A percentile compares a stretch with the other conserved stretches of the same genome.
These are phyloP conservation scores for Scaptomyza caliginosa DNA, from an alignment of 2,888 invertebrate species.

Conservation along the genomic window DNA sequence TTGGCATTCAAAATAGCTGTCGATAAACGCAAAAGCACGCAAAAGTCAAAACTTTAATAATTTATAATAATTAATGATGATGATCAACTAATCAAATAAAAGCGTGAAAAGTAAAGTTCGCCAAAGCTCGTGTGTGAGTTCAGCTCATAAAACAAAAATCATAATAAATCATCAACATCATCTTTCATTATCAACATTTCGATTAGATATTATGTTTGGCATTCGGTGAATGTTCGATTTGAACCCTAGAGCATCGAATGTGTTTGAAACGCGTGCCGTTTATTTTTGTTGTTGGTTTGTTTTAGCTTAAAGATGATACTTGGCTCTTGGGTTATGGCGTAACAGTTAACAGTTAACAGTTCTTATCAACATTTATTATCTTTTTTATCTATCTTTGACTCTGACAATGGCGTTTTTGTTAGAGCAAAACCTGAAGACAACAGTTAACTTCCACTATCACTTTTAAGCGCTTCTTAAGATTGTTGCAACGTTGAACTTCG, in stretches of 20 bases:
- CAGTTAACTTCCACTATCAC: background rate
- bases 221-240: slow-evolving; percentile 27
- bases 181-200: background rate
- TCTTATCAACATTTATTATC: background rate
- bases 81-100: slow-evolving; percentile 74
- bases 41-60: slow-evolving; percentile 48
- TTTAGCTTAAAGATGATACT: too few species aligned
- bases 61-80: slow-evolving; percentile 76
- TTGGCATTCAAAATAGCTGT: slow-evolving; percentile 43
- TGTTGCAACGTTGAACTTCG: slow-evolving; percentile 46
- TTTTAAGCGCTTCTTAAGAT: background rate
- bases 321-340: too few species aligned
- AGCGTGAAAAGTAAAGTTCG: slow-evolving; percentile 69
- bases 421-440: background rate
- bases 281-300: slow-evolving; percentile 1
- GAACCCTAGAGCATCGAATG: background rate
- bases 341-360: too few species aligned
- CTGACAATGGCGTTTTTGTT: slow-evolving; percentile 24
- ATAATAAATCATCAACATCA: slow-evolving; percentile 30
- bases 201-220: background rate
- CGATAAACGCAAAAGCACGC: slow-evolving; percentile 28
- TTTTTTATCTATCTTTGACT: slow-evolving; percentile 18
- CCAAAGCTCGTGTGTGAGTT: background rate
- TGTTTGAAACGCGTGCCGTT: slow-evolving; percentile 41
- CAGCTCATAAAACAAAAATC: background rate